Evolutionary conservation across 1,140 invertebrate genomes (phyloP).

Genomic region (Harlomillsia oculata): DNA sequence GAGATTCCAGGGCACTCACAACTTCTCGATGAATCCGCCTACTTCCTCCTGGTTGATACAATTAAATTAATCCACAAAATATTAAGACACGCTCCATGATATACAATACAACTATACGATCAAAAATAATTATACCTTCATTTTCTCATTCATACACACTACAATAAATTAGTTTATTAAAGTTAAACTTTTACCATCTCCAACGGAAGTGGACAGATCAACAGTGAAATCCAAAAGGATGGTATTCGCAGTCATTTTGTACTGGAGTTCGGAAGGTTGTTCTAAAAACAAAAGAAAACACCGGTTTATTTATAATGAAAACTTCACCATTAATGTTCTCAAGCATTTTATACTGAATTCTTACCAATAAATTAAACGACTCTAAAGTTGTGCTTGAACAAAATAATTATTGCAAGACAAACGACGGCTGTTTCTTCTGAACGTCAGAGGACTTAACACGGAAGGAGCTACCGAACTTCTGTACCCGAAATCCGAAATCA

Average conservation of each 20-base stretch:
- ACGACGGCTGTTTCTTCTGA: too few relatives aligned
- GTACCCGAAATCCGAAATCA: too few relatives aligned
- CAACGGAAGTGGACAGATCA: slow-evolving; percentile 53
- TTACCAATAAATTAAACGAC: too few relatives aligned
- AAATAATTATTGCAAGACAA: too few relatives aligned
- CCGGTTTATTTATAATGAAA: too few relatives aligned
- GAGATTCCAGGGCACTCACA: slow-evolving; percentile 8
- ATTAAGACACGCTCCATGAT: background rate
- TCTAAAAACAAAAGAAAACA: too few relatives aligned
- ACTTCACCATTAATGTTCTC: too few relatives aligned
- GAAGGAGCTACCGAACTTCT: too few relatives aligned
- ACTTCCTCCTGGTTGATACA: background rate
- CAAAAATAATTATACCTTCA: background rate
- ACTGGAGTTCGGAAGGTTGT: too few relatives aligned
- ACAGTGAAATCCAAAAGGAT: slow-evolving; percentile 69
- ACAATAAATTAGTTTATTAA: background rate
- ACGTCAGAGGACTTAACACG: too few relatives aligned
- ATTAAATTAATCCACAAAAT: background rate
- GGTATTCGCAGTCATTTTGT: slow-evolving; percentile 67
- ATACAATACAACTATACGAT: background rate
- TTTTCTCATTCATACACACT: background rate
- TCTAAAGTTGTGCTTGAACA: too few relatives aligned
- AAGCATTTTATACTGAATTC: too few relatives aligned
- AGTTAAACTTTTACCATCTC: slow-evolving; percentile 41
- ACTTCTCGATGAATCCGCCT: slow-evolving; percentile 11